A percentile compares a stretch with the other conserved stretches of the same genome.
These are phyloP conservation scores for Atractosteus spatula DNA, from an alignment of 2,113 vertebrate genomes.

Conservation along the genomic window DNA sequence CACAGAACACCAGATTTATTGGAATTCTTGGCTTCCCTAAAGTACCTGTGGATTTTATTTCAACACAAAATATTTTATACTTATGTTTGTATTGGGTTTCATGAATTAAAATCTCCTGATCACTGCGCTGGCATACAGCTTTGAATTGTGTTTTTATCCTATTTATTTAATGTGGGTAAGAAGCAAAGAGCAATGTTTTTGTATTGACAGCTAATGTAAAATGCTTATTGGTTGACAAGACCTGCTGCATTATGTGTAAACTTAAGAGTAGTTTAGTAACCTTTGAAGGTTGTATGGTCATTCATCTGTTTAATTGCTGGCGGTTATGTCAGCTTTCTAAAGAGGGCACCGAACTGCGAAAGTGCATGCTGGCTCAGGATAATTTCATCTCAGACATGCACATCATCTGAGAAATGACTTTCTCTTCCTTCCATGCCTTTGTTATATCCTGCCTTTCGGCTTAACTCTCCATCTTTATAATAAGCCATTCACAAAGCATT, in stretches of 20 bases:
- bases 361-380: constrained; percentile 1
- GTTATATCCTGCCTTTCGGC: neutral
- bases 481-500: too few species aligned
- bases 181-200: too few species aligned
- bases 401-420: neutral
- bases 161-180: too few species aligned
- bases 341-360: neutral
- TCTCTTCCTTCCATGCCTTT: neutral
- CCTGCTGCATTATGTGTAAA: too few species aligned
- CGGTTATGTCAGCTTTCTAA: neutral
- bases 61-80: neutral
- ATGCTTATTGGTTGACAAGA: too few species aligned
- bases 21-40: neutral
- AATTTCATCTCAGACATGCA: constrained; percentile 6
- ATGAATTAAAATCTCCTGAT: too few species aligned
- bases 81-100: too few species aligned
- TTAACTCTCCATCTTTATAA: neutral
- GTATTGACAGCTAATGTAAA: too few species aligned
- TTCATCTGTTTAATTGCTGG: neutral
- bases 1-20: neutral
- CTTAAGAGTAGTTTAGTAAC: too few species aligned
- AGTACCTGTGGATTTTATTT: neutral
- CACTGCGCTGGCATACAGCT: too few species aligned
- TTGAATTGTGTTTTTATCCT: too few species aligned
- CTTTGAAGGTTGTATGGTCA: too few species aligned